Percentiles rank a stretch among this genome's conserved stretches.
phyloP scores from a whole-genome alignment of 2,888 invertebrate species.

The Watsonalla cultraria region DNA sequence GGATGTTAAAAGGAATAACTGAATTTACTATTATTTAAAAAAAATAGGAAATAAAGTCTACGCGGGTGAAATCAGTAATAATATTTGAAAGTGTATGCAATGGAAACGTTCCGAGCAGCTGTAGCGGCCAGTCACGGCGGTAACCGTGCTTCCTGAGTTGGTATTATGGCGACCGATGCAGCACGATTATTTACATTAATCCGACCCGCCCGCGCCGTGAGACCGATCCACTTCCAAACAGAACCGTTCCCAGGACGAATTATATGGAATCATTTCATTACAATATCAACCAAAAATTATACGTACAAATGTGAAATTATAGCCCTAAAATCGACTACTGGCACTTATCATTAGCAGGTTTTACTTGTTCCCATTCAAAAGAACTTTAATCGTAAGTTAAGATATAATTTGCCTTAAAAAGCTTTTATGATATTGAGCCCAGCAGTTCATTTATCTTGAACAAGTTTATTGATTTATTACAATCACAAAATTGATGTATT shows the following conservation, averaged over 20 bases:
- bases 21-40: no score
- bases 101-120: constrained; percentile 41
- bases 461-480: no score
- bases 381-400: background rate
- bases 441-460: no score
- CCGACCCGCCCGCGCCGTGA: constrained; percentile 37
- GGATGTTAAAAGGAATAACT: no score
- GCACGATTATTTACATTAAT: constrained; percentile 66
- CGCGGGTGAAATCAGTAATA: background rate
- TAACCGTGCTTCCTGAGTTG: constrained; percentile 62
- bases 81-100: constrained; percentile 9
- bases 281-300: background rate
- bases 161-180: constrained; percentile 26
- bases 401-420: no score
- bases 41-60: no score
- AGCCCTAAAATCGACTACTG: no score
- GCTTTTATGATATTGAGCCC: no score
- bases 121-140: constrained; percentile 39
- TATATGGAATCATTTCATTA: background rate
- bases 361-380: background rate
- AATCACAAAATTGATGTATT: no score
- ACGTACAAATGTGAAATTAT: background rate
- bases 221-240: constrained; percentile 12
- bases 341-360: background rate
- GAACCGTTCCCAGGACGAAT: constrained; percentile 16